Base-by-base conservation (phyloP, 2,113 vertebrate species). In the Chaetura pelagica region DNA sequence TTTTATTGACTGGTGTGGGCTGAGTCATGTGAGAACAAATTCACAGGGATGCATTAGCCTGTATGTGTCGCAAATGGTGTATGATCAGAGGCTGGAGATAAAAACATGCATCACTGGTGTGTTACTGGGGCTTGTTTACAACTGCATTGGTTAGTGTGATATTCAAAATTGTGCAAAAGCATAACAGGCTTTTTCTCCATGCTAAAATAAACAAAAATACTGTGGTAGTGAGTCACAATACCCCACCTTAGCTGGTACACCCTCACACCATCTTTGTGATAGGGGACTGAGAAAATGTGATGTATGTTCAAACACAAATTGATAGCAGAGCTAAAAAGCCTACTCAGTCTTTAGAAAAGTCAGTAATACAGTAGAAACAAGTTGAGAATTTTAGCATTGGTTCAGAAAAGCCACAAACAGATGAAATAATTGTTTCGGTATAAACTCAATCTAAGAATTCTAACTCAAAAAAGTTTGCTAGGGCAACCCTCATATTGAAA, bases 61-160 rank as follows among this genome's bases (percentile, higher is more conserved):
- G 5, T 4, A 1, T 2, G 24, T 69, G 62, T 34, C 73, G 69
- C 84, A 80, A 54, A 58, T 9, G 7, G 35, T 29, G 48, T 38
- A 2, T 5, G 42, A 38, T 10, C 80, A 84, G 80, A 51, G 55
- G 51, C 58, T 72, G 54, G 10, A 64, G 63, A 30, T 35, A 86
- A 80, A 52, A 30, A 23, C 0, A 0, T 3, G 8, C 21, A 11
- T 7, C 0, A 0, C 63, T 84, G 40, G 15, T 0, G 0, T 2
- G 1, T 34, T 52, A 7, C 19, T 57, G 75, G n/a, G 32, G 26
- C 32, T 46, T 29, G 23, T 20, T 73, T 30, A 49, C 46, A 49
- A 14, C 9, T 27, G 29, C 44, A 8, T 5, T 7, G 24, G 22
- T 55, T 68, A 34, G 55, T 6, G 32, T 15, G 19, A 17, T 8